A percentile compares a stretch with the other conserved stretches of the same genome.
phyloP scores from a whole-genome alignment of 2,888 invertebrate genomes.

The Andrena trimmerana region DNA sequence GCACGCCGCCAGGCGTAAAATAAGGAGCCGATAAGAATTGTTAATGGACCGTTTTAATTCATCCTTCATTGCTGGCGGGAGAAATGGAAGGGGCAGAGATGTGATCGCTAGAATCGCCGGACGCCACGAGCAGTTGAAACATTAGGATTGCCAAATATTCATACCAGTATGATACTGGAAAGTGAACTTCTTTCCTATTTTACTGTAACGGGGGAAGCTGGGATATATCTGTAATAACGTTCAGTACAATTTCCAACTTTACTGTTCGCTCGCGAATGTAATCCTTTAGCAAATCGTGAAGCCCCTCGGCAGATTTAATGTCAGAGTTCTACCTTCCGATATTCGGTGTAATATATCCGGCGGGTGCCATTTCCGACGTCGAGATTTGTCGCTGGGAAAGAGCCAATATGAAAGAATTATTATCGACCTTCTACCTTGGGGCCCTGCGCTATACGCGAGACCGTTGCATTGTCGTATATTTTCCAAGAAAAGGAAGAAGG shows the following conservation, averaged over 20 bases:
- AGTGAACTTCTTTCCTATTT: background rate
- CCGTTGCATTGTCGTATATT: slow-evolving; percentile 12
- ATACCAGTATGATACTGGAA: background rate
- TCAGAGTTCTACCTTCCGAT: slow-evolving; percentile 38
- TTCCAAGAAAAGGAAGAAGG: background rate
- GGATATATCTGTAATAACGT: slow-evolving; percentile 5
- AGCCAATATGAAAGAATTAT: slow-evolving; percentile 80
- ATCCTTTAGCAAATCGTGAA: slow-evolving; percentile 30
- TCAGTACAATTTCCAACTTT: background rate
- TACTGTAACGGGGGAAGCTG: too few relatives aligned
- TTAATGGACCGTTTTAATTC: slow-evolving; percentile 33
- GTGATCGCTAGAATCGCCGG: background rate
- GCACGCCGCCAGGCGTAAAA: slow-evolving; percentile 41
- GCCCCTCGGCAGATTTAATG: slow-evolving; percentile 49
- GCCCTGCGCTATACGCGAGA: slow-evolving; percentile 1
- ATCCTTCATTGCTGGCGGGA: slow-evolving; percentile 17
- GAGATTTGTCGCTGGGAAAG: slow-evolving; percentile 47
- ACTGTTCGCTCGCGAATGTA: background rate
- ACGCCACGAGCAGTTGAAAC: background rate
- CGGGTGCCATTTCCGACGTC: slow-evolving; percentile 30
- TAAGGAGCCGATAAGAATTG: slow-evolving; percentile 45
- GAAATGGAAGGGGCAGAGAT: background rate
- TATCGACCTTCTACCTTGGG: slow-evolving; percentile 57
- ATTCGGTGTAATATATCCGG: slow-evolving; percentile 53
- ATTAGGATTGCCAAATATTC: background rate